phyloP scores from a whole-genome alignment of 2,888 invertebrate species.

The Drymonia ruficornis region DNA sequence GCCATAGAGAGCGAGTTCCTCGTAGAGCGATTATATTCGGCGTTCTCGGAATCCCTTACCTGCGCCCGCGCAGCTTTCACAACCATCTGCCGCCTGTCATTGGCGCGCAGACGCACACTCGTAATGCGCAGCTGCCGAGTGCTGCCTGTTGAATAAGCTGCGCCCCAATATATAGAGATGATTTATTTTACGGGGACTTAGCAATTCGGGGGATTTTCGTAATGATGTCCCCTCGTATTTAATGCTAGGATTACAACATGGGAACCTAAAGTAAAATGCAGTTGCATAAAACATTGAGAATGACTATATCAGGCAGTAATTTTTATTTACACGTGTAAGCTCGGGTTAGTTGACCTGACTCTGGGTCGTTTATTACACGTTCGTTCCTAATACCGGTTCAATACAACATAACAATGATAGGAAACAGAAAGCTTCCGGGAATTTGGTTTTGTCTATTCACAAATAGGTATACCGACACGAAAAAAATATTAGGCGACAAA shows the following conservation, averaged over 20 bases:
- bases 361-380: background rate
- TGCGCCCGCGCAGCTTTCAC: conserved; percentile 74
- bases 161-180: conserved; percentile 29
- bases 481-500: conserved; percentile 3
- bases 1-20: conserved; percentile 73
- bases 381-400: conserved; percentile 1
- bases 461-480: background rate
- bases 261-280: background rate
- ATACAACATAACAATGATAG: conserved; percentile 4
- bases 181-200: conserved; percentile 36
- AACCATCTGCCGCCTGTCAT: conserved; percentile 74
- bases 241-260: conserved; percentile 10
- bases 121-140: conserved; percentile 38
- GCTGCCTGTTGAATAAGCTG: conserved; percentile 42
- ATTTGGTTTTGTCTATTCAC: background rate
- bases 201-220: conserved; percentile 23
- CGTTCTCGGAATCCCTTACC: conserved; percentile 80
- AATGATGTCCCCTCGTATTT: conserved; percentile 24
- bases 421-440: conserved; percentile 6
- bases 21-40: conserved; percentile 81
- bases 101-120: conserved; percentile 43
- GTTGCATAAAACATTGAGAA: too few relatives aligned
- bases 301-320: background rate
- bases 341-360: conserved; percentile 5
- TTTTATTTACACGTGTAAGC: conserved; percentile 11